Conservation (phyloP, 2,113 vertebrate species). For the Petrocephalus zakoni region DNA sequence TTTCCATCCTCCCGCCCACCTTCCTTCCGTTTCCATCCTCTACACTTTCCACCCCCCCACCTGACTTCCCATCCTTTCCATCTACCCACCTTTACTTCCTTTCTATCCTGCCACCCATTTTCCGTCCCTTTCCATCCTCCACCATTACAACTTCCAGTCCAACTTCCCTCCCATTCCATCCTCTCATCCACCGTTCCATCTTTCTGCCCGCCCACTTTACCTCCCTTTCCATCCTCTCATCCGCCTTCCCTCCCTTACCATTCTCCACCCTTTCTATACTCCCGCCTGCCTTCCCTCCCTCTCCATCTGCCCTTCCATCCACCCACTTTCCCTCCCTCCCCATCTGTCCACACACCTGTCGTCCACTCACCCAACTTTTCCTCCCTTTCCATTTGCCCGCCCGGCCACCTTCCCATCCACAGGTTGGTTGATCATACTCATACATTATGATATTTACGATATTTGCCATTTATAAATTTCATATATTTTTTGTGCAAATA, state of each 20-base stretch:
- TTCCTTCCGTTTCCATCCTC: not conserved
- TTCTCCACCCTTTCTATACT: not conserved
- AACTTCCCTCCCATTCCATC: not conserved
- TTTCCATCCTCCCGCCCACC: not conserved
- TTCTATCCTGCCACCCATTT: no score
- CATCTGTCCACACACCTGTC: no score
- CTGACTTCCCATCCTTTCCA: no score
- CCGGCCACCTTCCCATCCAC: not conserved
- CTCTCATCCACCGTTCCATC: not conserved
- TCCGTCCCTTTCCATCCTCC: no score
- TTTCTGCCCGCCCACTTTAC: slow-evolving; percentile 21
- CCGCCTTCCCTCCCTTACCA: not conserved
- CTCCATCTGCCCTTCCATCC: not conserved
- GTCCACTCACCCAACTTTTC: not conserved
- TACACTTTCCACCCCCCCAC: not conserved
- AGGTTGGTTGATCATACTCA: not conserved
- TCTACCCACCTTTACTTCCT: no score
- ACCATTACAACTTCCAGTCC: no score
- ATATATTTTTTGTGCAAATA: not conserved
- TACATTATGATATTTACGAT: not conserved
- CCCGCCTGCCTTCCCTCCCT: not conserved
- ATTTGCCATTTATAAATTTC: not conserved
- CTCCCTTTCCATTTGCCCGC: not conserved
- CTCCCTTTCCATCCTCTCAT: not conserved
- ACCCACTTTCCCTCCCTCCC: no score